These are phyloP conservation scores for Protosalanx chinensis DNA, from an alignment of 2,797 vertebrate species.

Conservation along the genomic window DNA sequence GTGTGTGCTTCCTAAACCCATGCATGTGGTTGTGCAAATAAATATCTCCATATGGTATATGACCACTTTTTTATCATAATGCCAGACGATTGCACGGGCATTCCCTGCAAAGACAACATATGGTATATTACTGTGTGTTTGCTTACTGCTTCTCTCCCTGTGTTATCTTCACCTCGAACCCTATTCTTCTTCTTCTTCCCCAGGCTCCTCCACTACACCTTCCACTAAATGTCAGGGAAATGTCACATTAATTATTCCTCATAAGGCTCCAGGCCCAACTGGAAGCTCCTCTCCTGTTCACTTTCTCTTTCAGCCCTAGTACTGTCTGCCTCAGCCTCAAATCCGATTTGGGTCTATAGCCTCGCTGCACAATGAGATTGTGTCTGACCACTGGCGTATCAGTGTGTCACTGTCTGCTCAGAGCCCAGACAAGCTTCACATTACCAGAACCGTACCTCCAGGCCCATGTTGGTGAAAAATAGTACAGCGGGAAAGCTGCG, in stretches of 20 bases:
- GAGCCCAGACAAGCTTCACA: constrained; percentile 23
- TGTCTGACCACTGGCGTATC: constrained; percentile 48
- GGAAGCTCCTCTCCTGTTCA: constrained; percentile 53
- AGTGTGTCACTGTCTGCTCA: constrained; percentile 29
- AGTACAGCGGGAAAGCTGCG: neutral
- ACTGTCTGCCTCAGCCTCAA: constrained; percentile 59
- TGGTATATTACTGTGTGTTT: neutral
- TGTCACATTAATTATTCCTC: constrained; percentile 81
- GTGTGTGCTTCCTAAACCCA: neutral
- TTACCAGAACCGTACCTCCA: constrained; percentile 19
- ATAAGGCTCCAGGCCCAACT: constrained; percentile 63
- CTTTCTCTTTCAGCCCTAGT: constrained; percentile 47
- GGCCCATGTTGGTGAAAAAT: neutral
- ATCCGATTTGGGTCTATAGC: constrained; percentile 64
- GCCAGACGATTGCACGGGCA: neutral
- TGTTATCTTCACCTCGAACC: constrained; percentile 36
- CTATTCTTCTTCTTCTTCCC: constrained; percentile 41
- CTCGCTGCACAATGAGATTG: constrained; percentile 65
- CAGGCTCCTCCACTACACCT: constrained; percentile 63
- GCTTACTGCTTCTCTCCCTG: constrained; percentile 11
- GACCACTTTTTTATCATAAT: too few species aligned
- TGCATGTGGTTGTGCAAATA: neutral
- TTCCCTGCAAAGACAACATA: neutral
- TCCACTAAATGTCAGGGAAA: constrained; percentile 80
- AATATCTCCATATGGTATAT: too few species aligned